Base-by-base conservation (phyloP, 2,113 vertebrate genomes). In the Clupea harengus region DNA sequence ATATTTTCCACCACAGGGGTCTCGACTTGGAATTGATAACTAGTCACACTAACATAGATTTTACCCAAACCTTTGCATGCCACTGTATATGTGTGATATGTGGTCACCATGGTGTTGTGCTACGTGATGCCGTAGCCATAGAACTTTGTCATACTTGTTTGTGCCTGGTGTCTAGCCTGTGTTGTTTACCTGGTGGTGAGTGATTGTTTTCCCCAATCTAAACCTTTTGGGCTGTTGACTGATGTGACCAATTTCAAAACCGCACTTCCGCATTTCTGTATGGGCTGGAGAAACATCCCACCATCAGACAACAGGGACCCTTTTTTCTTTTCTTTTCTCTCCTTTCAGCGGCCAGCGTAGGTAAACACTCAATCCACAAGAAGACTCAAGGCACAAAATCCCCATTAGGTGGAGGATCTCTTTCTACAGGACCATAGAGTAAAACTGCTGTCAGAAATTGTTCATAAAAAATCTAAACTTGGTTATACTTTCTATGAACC, bases 171-270 rank as follows among this genome's bases (percentile, higher is more conserved):
- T 75, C 32, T 39, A 13, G 25, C 39, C 67, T 39, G 13, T 75
- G 67, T 75, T 75, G 67, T 75, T 75, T 75, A 75, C 67, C 25
- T 75, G 67, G 28, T 75, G 28, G 9, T 75, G 67, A 39, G 67
- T 75, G 67, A 28, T 75, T 75, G 67, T 20, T 75, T 75, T 75
- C 13, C 67, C 28, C 67, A 75, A 75, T 75, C 67, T 75, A 75
- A 39, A 28, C 9, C n/a, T 4, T 75, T 75, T 15, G 28, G 28
- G 25, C 67, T 75, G 13, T 11, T 75, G 67, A 15, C 13, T 75
- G 67, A 32, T 39, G 67, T 32, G 28, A 75, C 67, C 67, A 39
- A 32, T 75, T 75, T 75, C 32, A 32, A 75, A 39, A 39, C 39
- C 39, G 39, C 39, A 39, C 39, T 39, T 39, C 39, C 39, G 2